Conservation (phyloP, 2,113 vertebrate genomes). For the Merops nubicus region DNA sequence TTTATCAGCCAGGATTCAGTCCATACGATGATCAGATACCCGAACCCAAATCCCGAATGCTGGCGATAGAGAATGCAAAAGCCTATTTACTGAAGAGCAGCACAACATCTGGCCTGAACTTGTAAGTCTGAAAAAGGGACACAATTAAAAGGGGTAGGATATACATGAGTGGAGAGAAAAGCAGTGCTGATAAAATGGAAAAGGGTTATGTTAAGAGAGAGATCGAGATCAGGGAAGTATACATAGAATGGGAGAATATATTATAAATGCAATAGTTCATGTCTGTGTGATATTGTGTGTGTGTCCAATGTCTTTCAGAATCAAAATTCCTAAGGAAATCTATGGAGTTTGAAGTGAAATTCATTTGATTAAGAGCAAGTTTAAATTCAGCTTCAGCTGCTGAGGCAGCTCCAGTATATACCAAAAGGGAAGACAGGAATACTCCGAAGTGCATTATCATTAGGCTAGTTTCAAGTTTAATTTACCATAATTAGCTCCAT, state of each 20-base stretch:
- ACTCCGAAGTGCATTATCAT: background rate
- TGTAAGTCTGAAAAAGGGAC: conserved; percentile 79
- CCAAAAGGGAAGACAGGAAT: background rate
- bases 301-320: background rate
- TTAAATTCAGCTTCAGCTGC: background rate
- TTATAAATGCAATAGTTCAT: background rate
- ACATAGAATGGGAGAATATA: background rate
- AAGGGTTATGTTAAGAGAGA: background rate
- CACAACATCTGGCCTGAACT: conserved; percentile 78
- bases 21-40: background rate
- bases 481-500: background rate
- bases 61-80: conserved; percentile 79
- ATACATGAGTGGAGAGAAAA: background rate
- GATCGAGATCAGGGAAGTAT: no score
- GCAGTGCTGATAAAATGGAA: background rate
- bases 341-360: background rate
- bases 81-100: conserved; percentile 79
- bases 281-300: background rate
- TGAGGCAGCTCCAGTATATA: background rate
- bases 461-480: background rate
- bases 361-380: background rate
- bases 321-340: background rate
- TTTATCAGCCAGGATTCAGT: background rate
- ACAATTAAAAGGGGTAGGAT: background rate
- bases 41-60: background rate